Base-by-base conservation (phyloP, 2,113 vertebrate species). In the Triplophysa dalaica region DNA sequence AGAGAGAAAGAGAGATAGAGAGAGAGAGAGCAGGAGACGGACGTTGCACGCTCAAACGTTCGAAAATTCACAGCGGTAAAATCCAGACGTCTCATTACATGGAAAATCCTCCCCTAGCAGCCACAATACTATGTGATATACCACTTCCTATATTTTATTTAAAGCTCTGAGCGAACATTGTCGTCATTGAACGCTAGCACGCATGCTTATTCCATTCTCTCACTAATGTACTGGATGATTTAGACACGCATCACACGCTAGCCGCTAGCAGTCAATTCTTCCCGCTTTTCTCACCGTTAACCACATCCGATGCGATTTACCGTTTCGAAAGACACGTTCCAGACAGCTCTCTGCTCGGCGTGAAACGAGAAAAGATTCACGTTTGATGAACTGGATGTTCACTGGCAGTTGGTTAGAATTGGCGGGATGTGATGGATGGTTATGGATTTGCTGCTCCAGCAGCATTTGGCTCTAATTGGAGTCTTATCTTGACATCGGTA, bases 401-500 rank as follows among this genome's bases (percentile, higher is more conserved):
- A 50, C 61, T 68, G 73, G 64, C 54, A 29, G 80, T 81, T 82
- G n/a, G 79, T 82, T 76, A 70, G 61, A 70, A 73, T 50, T 70
- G 21, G 70, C 24, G 29, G 13, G 29, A 33, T 48, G 66, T 88
- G 78, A 86, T 78, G 77, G 84, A 84, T 82, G 77, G 75, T 84
- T 85, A 88, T 88, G 76, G 81, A 85, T 86, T 79, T 78, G 77
- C 83, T 81, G 73, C 85, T 85, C 82, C 26, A 82, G 52, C 80
- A 79, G 79, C 79, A 26, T 84, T 86, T 81, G 70, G 81, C 78
- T 76, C 85, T 90, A 90, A 92, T 91, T 91, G 87, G 82, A 87
- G 83, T 83, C 83, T 90, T 87, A 84, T 87, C 83, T 86, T 87
- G 83, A 90, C 86, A 89, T 88, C 81, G 83, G 72, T 81, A 90